Base-by-base conservation (phyloP, 2,888 invertebrate species). In the Fragum whitleyi region DNA sequence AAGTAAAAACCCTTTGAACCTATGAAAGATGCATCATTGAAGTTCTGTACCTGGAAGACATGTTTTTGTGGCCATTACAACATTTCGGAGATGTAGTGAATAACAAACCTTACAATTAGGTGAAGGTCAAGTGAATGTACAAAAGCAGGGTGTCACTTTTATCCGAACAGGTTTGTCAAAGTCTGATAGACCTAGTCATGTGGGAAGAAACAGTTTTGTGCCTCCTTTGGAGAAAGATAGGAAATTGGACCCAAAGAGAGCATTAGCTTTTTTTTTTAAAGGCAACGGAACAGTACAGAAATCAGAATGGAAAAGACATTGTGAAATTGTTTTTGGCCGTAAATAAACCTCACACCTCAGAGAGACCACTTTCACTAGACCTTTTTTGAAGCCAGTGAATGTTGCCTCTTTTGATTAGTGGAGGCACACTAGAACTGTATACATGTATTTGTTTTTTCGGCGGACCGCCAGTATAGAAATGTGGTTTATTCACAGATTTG, bases 41-140 rank as follows among this genome's bases (percentile, higher is more conserved):
- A 61, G 32, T 61, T n/a, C 59, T 36, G 61, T 6, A 73, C 47
- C 3, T 61, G 42, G 42, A 73, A 73, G 62, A 62, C 62, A 19
- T 81, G 65, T 55, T 79, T 79, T 57, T 16, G 16, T 72, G 19
- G 71, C 75, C 19, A 68, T 75, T 16, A 76, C 79, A 26, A 71
- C 75, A n/a, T 76, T 76, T 32, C 36, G 79, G 32, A 57, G 75
- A 39, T 59, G 57, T 32, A 72, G 79, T 36, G 79, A 79, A 26
- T 51, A 75, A 23, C 79, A 79, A 28, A 32, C 79, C 16, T 57
- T 79, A 29, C 32, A 57, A 36, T 14, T 75, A 14, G 79, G 72
- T 21, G 67, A 71, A 65, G 72, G 72, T 11, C n/a, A 26, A 6
- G 72, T 71, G 2, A 57, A 21, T n/a, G 65, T 75, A n/a, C 71